These are phyloP conservation scores for Nomada ruficornis DNA, from an alignment of 2,888 invertebrate genomes.

Conservation along the genomic window DNA sequence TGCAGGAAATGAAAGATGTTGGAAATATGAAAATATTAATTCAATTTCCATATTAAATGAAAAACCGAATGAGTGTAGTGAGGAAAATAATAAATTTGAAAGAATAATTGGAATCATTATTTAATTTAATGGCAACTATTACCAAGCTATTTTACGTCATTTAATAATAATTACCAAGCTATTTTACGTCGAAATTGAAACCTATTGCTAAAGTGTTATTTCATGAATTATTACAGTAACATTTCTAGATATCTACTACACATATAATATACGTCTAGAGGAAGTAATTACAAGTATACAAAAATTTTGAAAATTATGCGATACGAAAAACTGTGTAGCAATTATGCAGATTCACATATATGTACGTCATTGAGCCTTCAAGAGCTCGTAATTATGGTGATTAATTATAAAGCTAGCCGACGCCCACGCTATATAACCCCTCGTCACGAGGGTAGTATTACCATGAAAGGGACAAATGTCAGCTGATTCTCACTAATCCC, in stretches of 20 bases:
- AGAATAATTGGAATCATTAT: too few relatives aligned
- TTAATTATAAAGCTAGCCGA: conserved; percentile 20
- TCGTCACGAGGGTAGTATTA: conserved; percentile 1
- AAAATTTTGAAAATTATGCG: not conserved
- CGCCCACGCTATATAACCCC: not conserved
- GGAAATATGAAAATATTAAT: too few relatives aligned
- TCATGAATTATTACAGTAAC: too few relatives aligned
- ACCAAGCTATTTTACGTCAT: too few relatives aligned
- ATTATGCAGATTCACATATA: not conserved
- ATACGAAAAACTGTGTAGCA: not conserved
- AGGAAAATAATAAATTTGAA: too few relatives aligned
- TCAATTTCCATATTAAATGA: too few relatives aligned
- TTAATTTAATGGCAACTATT: too few relatives aligned
- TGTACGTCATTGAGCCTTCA: not conserved
- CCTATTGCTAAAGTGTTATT: too few relatives aligned
- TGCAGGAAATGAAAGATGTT: too few relatives aligned
- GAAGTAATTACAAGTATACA: not conserved
- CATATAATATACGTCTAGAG: not conserved
- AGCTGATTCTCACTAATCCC: not conserved
- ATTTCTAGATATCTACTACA: not conserved
- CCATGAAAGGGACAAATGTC: conserved; percentile 15
- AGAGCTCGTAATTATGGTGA: not conserved
- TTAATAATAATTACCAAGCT: too few relatives aligned
- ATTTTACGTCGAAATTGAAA: too few relatives aligned
- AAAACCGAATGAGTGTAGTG: too few relatives aligned